Conservation (phyloP, 2,113 vertebrate genomes). For the Oncorhynchus keta region DNA sequence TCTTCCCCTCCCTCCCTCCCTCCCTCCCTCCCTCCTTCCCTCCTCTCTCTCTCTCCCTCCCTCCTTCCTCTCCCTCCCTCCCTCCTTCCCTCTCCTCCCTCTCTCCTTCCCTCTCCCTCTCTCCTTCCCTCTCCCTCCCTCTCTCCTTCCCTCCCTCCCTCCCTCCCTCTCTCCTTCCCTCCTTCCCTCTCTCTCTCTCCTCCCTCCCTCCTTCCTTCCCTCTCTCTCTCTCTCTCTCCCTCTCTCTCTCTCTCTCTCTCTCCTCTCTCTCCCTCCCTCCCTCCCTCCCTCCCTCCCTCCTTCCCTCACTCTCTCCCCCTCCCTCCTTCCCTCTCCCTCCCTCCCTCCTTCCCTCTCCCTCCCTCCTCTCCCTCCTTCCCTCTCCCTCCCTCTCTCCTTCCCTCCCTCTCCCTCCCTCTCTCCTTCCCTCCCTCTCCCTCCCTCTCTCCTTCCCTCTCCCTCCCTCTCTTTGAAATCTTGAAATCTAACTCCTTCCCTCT, state of each 20-base stretch:
- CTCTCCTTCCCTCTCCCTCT: neutral
- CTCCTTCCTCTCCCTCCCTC: neutral
- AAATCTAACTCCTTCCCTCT: neutral
- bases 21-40: neutral
- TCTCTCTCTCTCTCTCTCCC: too few relatives aligned
- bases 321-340: too few relatives aligned
- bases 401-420: neutral
- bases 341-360: neutral
- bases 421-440: neutral
- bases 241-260: neutral
- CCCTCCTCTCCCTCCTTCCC: neutral
- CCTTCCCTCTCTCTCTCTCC: neutral
- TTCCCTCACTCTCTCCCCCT: neutral
- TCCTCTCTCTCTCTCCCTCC: neutral
- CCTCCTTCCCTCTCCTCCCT: accelerated
- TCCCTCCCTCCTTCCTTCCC: too few relatives aligned
- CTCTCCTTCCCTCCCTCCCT: neutral
- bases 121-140: neutral
- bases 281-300: neutral
- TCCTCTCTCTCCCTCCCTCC: neutral
- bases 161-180: neutral
- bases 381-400: too few relatives aligned
- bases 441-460: neutral
- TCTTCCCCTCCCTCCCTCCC: neutral
- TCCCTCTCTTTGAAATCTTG: neutral